Evolutionary conservation across 2,888 invertebrate genomes (phyloP).

Genomic region (Pemphredon lugubris): DNA sequence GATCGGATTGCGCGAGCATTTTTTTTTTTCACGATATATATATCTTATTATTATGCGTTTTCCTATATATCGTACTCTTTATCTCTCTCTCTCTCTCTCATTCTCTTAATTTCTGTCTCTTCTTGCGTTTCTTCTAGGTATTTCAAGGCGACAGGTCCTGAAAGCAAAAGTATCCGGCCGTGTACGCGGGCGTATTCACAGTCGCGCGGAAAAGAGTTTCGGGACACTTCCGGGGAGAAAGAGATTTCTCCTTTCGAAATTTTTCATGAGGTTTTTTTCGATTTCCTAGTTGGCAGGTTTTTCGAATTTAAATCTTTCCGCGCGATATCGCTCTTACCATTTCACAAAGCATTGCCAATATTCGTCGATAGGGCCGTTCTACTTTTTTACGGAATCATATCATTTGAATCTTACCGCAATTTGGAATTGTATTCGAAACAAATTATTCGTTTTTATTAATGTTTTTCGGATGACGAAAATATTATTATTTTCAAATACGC

Average conservation of each 20-base stretch:
- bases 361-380: no score
- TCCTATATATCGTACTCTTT: constrained; percentile 32
- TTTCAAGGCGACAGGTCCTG: constrained; percentile 82
- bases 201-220: constrained; percentile 30
- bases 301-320: no score
- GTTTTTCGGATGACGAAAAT: no score
- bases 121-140: constrained; percentile 76
- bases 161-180: constrained; percentile 78
- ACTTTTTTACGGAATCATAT: no score
- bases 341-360: no score
- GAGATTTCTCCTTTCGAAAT: not conserved
- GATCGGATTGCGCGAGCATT: constrained; percentile 79
- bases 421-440: no score
- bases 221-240: no score
- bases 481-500: no score
- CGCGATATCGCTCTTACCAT: no score
- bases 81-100: constrained; percentile 22
- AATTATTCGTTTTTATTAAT: no score
- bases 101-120: constrained; percentile 53
- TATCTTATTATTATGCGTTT: constrained; percentile 19
- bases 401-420: no score
- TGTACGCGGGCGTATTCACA: constrained; percentile 71
- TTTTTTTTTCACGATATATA: constrained; percentile 66
- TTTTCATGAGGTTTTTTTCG: not conserved
- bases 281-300: not conserved